These are phyloP conservation scores for Lutjanus campechanus DNA, from an alignment of 2,797 vertebrate genomes.

Conservation along the genomic window DNA sequence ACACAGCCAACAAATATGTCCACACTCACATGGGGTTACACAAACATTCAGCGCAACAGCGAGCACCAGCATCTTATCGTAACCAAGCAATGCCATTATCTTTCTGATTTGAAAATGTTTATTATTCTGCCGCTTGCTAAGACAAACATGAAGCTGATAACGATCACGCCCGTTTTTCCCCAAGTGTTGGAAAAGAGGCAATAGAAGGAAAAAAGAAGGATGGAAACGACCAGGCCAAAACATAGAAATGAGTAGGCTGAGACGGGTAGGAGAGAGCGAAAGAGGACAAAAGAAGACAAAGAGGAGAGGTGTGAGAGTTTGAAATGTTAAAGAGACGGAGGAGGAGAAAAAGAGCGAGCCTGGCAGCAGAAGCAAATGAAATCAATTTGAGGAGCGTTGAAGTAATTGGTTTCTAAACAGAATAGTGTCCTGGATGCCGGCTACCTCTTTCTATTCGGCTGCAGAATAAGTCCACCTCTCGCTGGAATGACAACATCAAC, in stretches of 20 bases:
- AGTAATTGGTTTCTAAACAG: slow-evolving; percentile 84
- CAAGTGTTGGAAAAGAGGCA: slow-evolving; percentile 33
- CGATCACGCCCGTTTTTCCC: slow-evolving; percentile 32
- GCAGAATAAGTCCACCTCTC: slow-evolving; percentile 67
- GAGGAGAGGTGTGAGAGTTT: slow-evolving; percentile 37
- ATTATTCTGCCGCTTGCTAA: slow-evolving; percentile 60
- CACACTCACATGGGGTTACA: slow-evolving; percentile 12
- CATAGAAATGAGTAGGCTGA: slow-evolving; percentile 58
- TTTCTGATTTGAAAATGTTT: slow-evolving; percentile 71
- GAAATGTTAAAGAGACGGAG: slow-evolving; percentile 47
- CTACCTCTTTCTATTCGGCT: slow-evolving; percentile 68
- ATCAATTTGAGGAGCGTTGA: slow-evolving; percentile 79
- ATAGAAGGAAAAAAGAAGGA: slow-evolving; percentile 48
- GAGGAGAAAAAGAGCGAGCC: slow-evolving; percentile 37
- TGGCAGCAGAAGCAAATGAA: slow-evolving; percentile 74
- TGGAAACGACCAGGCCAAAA: slow-evolving; percentile 1
- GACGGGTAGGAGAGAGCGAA: slow-evolving; percentile 57
- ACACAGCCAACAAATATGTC: slow-evolving; percentile 31
- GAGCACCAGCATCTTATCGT: slow-evolving; percentile 42
- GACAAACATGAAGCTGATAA: slow-evolving; percentile 64
- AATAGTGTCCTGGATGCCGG: slow-evolving; percentile 77
- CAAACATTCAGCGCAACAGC: slow-evolving; percentile 28
- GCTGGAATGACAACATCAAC: slow-evolving; percentile 71
- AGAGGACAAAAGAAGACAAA: slow-evolving; percentile 16
- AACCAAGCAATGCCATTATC: slow-evolving; percentile 43